Evolutionary conservation across 1,140 invertebrate species (phyloP), one percentile per base, ranked within the genome.

Genomic region (Hylaeus anthracinus): DNA sequence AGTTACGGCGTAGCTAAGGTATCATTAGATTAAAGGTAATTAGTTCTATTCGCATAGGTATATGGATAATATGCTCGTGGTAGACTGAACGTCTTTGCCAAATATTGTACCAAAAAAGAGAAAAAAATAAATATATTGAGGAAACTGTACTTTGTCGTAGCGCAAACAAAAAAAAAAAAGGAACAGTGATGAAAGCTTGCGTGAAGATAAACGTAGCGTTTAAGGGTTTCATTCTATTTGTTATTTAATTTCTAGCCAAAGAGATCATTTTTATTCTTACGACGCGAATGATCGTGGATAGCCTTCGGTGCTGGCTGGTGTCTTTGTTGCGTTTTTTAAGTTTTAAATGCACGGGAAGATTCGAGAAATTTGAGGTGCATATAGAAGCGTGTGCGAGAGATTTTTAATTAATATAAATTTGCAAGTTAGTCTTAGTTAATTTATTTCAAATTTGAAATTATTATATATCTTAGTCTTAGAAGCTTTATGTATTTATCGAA

Each of bases 1-100:
- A 70, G 45, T 79, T 56, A 9, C 79, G 64, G 72, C 74, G 74
- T 64, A 82, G 69, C 61, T 76, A 74, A 86, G 63, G 79, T 88
- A 86, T 88, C 84, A 84, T 58, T 87, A 87, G 84, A 79, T 73
- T 87, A 84, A 86, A 82, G 53, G 55, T 75, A 88, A 73, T 55
- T 86, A 88, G 86, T 45, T 86, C 14, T 74, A 85, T 79, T 61
- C 81, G 58, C 71, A 39, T 86, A 73, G 78, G 45, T 86, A 78
- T 77, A 84, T 56, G 37, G 63, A 78, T 76, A 76, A 26, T 72
- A 81, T 55, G 79, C 79, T 81, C 79, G 72, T 72, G 84, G 53
- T 83, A 75, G 81, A 72, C 72, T 65, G 81, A 66, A 66, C 69
- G 69, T 58, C 63, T 73, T 77, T 43, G 64, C 81, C 67, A 79